phyloP scores from a whole-genome alignment of 2,113 vertebrate species.

The Lamprologus sp. region DNA sequence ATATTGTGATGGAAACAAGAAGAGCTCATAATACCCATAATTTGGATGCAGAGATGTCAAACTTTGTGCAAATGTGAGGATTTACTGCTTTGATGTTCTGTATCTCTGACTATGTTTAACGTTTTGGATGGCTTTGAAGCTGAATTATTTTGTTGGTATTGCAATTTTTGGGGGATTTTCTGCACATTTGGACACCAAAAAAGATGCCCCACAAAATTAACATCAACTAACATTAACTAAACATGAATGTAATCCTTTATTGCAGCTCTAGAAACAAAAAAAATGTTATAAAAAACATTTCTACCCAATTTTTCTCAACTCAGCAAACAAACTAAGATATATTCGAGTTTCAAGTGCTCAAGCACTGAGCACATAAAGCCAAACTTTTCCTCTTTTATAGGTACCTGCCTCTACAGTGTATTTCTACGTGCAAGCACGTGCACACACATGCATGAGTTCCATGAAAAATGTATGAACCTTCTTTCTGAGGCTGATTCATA shows the following conservation, averaged over 20 bases:
- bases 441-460: neutral
- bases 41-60: neutral
- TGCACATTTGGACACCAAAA: neutral
- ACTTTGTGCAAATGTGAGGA: neutral
- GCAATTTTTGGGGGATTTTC: rapidly evolving
- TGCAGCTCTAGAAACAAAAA: neutral
- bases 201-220: neutral
- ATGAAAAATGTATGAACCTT: neutral
- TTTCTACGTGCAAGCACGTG: neutral
- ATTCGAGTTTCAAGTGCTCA: neutral
- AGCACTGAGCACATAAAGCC: neutral
- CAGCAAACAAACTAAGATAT: neutral
- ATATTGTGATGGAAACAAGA: neutral
- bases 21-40: neutral
- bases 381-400: neutral
- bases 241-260: neutral
- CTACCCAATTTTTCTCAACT: neutral
- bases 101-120: neutral
- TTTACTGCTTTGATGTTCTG: neutral
- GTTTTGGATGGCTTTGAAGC: neutral
- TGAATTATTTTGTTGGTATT: neutral
- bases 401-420: neutral
- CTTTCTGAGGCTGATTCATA: neutral
- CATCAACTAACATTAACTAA: neutral
- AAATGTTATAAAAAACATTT: neutral